These are phyloP conservation scores for Dynastes hyllus DNA, from an alignment of 2,888 invertebrate species.

Conservation along the genomic window DNA sequence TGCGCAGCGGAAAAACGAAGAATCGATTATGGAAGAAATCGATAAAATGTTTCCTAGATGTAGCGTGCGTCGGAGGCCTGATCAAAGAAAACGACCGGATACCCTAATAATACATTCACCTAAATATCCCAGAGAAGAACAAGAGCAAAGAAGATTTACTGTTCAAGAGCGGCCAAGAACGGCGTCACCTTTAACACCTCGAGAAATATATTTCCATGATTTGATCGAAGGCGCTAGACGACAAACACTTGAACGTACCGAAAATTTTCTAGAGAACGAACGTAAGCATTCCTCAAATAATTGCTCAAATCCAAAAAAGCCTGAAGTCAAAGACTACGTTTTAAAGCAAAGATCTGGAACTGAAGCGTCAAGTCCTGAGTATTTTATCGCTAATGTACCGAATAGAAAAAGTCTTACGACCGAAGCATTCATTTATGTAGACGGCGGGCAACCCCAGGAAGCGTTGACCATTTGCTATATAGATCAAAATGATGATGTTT, in stretches of 20 bases:
- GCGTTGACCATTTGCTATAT: conserved; percentile 48
- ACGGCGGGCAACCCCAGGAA: conserved; percentile 48
- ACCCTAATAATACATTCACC: conserved; percentile 48
- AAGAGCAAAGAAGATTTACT: conserved; percentile 16
- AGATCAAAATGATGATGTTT: conserved; percentile 48
- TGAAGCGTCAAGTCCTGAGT: conserved; percentile 50
- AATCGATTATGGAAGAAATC: conserved; percentile 51
- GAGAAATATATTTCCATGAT: conserved; percentile 55
- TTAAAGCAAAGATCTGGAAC: conserved; percentile 45
- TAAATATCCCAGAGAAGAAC: conserved; percentile 26
- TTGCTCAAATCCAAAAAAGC: conserved; percentile 37
- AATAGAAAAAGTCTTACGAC: conserved; percentile 48
- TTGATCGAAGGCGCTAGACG: conserved; percentile 51
- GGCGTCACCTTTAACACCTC: conserved; percentile 52
- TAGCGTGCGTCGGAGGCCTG: conserved; percentile 46
- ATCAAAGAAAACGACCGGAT: conserved; percentile 48
- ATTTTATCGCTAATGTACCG: conserved; percentile 54
- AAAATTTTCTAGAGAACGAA: conserved; percentile 53
- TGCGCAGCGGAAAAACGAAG: conserved; percentile 1
- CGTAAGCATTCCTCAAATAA: conserved; percentile 45
- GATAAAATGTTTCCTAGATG: conserved; percentile 53
- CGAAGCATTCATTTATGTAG: conserved; percentile 55
- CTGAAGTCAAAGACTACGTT: conserved; percentile 48
- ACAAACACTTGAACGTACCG: conserved; percentile 30
- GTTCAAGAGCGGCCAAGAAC: conserved; percentile 22